These are phyloP conservation scores for Lacerta viridis DNA, from an alignment of 2,797 vertebrate species.

Conservation along the genomic window DNA sequence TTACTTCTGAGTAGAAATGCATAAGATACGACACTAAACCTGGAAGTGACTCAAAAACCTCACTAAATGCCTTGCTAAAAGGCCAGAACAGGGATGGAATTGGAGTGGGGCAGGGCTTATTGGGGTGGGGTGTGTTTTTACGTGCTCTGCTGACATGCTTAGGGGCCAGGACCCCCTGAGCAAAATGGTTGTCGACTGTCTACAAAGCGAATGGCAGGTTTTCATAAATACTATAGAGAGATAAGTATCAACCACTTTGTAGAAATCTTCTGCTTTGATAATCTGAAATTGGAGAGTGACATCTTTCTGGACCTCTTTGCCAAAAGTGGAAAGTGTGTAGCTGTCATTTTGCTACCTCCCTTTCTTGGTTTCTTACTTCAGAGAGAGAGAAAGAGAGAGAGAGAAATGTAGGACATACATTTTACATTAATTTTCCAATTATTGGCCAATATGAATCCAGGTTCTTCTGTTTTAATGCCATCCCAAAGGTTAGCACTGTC, in stretches of 20 bases:
- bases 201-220: constrained; percentile 2
- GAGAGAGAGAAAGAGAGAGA: constrained; percentile 14
- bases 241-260: background rate
- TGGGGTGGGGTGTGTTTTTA: no score
- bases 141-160: no score
- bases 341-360: constrained; percentile 26
- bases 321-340: constrained; percentile 41
- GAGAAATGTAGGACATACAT: constrained; percentile 44
- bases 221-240: constrained; percentile 13
- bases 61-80: no score
- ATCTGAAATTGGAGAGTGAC: constrained; percentile 31
- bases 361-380: constrained; percentile 37
- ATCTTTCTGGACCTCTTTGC: constrained; percentile 43
- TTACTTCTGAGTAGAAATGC: constrained; percentile 13
- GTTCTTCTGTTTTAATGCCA: constrained; percentile 53
- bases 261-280: background rate
- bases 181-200: no score
- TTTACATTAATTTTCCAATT: constrained; percentile 44
- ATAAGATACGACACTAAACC: background rate
- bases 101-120: no score
- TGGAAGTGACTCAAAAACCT: background rate
- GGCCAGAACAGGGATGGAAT: no score
- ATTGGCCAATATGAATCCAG: constrained; percentile 34
- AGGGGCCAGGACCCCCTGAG: no score
- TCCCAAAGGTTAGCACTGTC: constrained; percentile 67